A percentile compares a stretch with the other conserved stretches of the same genome.
These are phyloP conservation scores for Montipora efflorescens DNA, from an alignment of 64 coral and sea anemone species.

Conservation along the genomic window DNA sequence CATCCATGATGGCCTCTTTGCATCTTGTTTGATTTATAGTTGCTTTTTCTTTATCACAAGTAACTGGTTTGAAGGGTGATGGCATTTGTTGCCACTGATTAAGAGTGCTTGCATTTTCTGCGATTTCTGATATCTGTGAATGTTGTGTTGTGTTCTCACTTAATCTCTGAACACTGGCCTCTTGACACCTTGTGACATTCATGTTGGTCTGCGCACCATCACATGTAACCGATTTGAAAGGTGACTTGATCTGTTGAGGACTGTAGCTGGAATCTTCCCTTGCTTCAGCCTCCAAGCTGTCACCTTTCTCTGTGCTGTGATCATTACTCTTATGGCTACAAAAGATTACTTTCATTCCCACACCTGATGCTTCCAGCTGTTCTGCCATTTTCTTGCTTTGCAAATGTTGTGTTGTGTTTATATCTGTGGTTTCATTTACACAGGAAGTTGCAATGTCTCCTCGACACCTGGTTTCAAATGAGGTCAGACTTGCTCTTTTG, in stretches of 20 bases:
- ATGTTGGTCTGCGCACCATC: neutral
- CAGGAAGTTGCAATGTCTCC: neutral
- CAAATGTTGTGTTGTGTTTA: neutral
- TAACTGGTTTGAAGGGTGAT: neutral
- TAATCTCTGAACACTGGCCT: neutral
- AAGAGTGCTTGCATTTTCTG: too few species aligned
- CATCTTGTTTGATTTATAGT: neutral
- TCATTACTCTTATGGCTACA: neutral
- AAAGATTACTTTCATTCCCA: neutral
- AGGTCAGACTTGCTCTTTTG: neutral
- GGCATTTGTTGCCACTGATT: neutral
- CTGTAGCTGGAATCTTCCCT: neutral
- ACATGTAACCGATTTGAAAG: neutral
- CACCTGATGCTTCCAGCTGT: conserved; percentile 4
- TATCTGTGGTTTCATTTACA: neutral
- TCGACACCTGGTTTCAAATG: neutral
- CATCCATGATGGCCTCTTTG: too few species aligned
- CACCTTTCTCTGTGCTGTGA: neutral
- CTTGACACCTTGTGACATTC: too few species aligned
- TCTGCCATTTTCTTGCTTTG: neutral
- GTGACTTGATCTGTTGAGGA: neutral
- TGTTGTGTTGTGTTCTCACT: neutral
- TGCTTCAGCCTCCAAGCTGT: conserved; percentile 1
- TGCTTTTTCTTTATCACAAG: neutral
- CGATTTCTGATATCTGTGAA: neutral